Evolutionary conservation across 2,113 vertebrate species (phyloP), one percentile per base, ranked within the genome.

Genomic region (Petroica traversi): DNA sequence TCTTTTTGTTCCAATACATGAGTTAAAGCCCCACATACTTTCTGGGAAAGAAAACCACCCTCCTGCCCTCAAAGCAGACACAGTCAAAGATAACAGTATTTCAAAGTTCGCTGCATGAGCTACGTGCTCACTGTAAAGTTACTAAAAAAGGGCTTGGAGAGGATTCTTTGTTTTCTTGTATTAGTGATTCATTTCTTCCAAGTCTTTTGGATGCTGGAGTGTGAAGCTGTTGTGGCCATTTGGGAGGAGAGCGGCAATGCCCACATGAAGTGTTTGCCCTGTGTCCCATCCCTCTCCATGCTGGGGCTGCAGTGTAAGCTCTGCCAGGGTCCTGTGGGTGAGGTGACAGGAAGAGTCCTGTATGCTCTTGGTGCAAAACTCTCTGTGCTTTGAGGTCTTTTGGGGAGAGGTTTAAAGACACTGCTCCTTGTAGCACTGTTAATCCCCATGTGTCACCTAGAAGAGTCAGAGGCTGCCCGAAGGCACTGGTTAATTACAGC

Each of bases 281-380:
- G 17, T 55, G 19, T 63, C 69, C 25, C 7, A 4, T 63, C 48
- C 8, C 10, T 41, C 18, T 31, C 8, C 20, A 4, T 2, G 1
- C 1, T 1, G 2, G 43, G 22, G 10, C 29, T 61, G 17, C 2
- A 0, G 6, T 3, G 3, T 24, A 36, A 64, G 25, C 29, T 76
- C 19, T 51, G 34, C n/a, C 4, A 5, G 40, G 10, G 23, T 59
- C 25, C 1, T 0, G 0, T 63, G 33, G 33, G 17, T 62, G 79
- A 46, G 11, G n/a, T 3, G 1, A 7, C 8, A 7, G 25, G 54
- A 61, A 11, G 17, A 23, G 11, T 77, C 45, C 40, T 0, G 0
- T 3, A 0, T 5, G 3, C 12, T 43, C 48, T n/a, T 38, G 8
- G 12, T 59, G 48, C 26, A 52, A 12, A 59, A 36, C 26, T 38